Evolutionary conservation across 53 echinoderm and acorn worm species (phyloP).

Genomic region (Hippasteria phrygiana): DNA sequence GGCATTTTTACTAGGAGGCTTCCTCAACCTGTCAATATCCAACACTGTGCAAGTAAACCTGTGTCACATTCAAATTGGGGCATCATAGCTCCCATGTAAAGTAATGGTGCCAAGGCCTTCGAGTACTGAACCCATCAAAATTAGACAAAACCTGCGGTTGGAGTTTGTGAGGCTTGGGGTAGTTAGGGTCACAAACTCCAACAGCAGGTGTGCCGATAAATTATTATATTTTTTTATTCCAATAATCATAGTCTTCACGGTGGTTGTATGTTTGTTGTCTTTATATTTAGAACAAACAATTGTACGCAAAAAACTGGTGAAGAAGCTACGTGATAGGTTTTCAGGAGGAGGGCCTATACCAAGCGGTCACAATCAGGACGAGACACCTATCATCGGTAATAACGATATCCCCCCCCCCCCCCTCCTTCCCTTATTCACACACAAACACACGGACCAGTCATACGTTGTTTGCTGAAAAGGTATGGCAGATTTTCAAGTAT

Average conservation of each 20-base stretch:
- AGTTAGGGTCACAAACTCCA: background rate
- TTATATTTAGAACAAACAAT: background rate
- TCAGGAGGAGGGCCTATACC: constrained; percentile 3
- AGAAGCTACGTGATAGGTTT: background rate
- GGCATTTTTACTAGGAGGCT: no score
- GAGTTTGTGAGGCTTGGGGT: no score
- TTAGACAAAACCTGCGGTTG: background rate
- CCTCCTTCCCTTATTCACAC: background rate
- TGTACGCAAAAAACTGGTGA: background rate
- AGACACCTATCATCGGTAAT: constrained; percentile 37
- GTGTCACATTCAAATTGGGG: background rate
- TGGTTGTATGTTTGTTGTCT: background rate
- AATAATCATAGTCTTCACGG: background rate
- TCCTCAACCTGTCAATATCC: no score
- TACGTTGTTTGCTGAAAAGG: no score
- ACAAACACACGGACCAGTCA: no score
- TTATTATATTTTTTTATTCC: background rate
- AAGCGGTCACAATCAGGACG: constrained; percentile 18
- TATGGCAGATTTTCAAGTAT: no score
- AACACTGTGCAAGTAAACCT: background rate
- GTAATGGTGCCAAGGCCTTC: no score
- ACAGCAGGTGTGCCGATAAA: background rate
- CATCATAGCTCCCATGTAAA: background rate
- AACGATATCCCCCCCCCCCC: background rate
- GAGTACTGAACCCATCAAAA: background rate